phyloP scores from a whole-genome alignment of 2,797 vertebrate species.

The Hafferia zeledoni region DNA sequence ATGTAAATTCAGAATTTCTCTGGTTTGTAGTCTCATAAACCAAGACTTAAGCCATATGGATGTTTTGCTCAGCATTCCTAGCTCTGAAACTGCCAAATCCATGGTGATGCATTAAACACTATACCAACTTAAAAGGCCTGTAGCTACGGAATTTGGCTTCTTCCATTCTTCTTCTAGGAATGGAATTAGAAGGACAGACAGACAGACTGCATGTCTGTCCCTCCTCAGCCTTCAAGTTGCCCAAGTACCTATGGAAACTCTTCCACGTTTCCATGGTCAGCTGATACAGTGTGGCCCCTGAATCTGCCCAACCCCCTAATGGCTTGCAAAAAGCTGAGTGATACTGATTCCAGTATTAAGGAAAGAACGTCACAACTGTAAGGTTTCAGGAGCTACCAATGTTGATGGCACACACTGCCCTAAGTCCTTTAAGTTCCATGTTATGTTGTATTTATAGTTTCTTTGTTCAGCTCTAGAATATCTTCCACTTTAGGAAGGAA shows the following conservation, averaged over 20 bases:
- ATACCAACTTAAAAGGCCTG: neutral
- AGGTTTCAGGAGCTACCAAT: neutral
- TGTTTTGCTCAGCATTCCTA: neutral
- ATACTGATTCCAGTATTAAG: neutral
- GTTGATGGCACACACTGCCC: neutral
- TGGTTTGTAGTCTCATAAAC: accelerated
- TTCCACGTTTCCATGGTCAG: neutral
- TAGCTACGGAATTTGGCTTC: neutral
- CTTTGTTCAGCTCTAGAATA: neutral
- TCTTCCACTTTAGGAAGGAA: constrained; percentile 18
- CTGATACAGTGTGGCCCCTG: neutral
- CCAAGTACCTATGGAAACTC: neutral
- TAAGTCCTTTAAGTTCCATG: neutral
- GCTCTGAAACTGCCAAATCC: neutral
- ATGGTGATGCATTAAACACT: neutral
- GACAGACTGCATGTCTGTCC: accelerated
- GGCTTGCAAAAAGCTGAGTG: neutral
- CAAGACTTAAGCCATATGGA: neutral
- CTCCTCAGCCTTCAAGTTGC: neutral
- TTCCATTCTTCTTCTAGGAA: neutral
- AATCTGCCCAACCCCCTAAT: neutral
- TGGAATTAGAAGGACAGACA: neutral
- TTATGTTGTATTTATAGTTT: neutral
- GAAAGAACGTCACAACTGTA: neutral
- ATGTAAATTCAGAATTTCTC: neutral